Evolutionary conservation across 2,113 vertebrate genomes (phyloP).

Genomic region (Prionailurus viverrinus): DNA sequence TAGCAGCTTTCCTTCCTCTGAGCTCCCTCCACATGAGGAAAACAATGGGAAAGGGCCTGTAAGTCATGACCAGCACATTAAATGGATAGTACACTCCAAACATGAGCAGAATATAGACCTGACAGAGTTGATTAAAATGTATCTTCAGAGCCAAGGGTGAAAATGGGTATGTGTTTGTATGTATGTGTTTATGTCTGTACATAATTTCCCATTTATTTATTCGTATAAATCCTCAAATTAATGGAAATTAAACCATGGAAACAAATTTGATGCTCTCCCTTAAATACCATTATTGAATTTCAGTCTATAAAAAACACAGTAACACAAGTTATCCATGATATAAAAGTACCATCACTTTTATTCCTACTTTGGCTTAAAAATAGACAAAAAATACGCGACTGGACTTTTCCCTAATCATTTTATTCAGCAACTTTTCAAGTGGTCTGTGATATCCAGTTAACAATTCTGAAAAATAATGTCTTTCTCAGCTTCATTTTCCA

Average conservation of each 20-base stretch:
- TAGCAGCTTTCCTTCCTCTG: neutral
- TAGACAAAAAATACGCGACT: neutral
- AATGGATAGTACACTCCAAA: neutral
- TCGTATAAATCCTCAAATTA: neutral
- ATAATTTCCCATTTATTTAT: constrained; percentile 21
- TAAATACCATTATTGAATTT: constrained; percentile 8
- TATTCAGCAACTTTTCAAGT: neutral
- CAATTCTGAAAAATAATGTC: neutral
- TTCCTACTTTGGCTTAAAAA: neutral
- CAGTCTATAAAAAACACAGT: neutral
- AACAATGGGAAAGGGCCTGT: neutral
- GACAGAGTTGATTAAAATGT: neutral
- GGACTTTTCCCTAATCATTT: neutral
- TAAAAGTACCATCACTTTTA: neutral
- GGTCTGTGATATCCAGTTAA: neutral
- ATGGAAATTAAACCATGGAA: constrained; percentile 43
- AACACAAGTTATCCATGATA: neutral
- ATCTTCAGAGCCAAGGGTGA: neutral
- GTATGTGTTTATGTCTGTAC: rapidly evolving
- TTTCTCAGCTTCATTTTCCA: neutral
- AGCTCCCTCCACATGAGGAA: neutral
- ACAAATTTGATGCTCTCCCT: neutral
- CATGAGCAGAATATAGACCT: neutral
- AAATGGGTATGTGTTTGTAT: neutral
- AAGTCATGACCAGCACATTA: neutral